Percentiles rank a stretch among this genome's conserved stretches.
These are phyloP conservation scores for Riparia riparia DNA, from an alignment of 2,113 vertebrate genomes.

Conservation along the genomic window DNA sequence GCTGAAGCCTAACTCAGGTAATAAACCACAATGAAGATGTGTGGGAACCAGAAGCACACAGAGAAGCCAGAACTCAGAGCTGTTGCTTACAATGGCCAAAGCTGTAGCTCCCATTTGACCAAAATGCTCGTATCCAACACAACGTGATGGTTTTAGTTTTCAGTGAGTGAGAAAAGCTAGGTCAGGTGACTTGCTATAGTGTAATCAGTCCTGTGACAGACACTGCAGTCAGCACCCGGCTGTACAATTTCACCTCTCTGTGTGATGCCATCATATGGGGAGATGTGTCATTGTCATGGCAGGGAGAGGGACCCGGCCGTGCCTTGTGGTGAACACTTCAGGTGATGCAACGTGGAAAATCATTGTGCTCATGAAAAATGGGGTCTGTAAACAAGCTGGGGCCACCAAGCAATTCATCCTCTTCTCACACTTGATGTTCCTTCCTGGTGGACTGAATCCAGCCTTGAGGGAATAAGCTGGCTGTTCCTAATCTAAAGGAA, in stretches of 20 bases:
- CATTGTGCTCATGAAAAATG: background rate
- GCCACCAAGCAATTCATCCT: background rate
- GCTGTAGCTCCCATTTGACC: background rate
- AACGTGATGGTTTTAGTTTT: rapidly evolving
- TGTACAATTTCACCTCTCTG: background rate
- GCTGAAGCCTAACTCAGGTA: background rate
- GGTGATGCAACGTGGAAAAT: background rate
- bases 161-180: background rate
- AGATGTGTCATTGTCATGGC: background rate
- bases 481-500: background rate
- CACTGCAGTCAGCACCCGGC: background rate
- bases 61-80: background rate
- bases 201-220: background rate
- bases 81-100: background rate
- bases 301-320: background rate
- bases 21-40: background rate
- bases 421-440: background rate
- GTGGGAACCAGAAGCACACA: background rate
- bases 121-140: rapidly evolving
- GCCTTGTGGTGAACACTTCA: background rate
- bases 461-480: background rate
- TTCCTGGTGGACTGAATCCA: background rate
- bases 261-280: rapidly evolving
- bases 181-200: background rate
- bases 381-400: background rate